phyloP scores from a whole-genome alignment of 2,888 invertebrate species.

The Platycheirus albimanus region DNA sequence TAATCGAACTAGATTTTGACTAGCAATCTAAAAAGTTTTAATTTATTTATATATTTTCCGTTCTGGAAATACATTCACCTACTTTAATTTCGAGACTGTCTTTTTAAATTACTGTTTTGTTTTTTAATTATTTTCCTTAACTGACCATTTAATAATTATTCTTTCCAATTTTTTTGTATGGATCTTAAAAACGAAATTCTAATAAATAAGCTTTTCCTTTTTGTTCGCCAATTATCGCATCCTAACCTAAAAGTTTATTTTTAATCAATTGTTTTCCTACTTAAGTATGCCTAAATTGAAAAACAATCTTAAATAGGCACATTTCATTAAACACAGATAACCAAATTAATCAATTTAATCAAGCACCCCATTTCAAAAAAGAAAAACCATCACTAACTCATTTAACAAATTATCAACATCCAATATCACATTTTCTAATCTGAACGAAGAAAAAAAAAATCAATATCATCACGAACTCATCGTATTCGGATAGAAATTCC shows the following conservation, averaged over 20 bases:
- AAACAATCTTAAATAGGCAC: not conserved
- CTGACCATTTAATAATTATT: too few relatives aligned
- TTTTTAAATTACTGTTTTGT: too few relatives aligned
- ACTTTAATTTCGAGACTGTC: too few relatives aligned
- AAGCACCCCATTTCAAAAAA: not conserved
- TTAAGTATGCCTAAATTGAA: conserved; percentile 21
- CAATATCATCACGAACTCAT: conserved; percentile 17
- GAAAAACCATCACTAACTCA: conserved; percentile 57
- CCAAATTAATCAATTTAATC: conserved; percentile 7
- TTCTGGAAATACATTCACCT: too few relatives aligned
- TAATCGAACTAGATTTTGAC: too few relatives aligned
- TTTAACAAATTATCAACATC: conserved; percentile 63
- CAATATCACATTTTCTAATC: conserved; percentile 14
- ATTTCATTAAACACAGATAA: conserved; percentile 3
- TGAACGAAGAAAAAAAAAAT: not conserved
- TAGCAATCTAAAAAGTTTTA: too few relatives aligned
- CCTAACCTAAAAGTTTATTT: not conserved
- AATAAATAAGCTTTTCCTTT: too few relatives aligned
- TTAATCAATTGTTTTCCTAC: not conserved
- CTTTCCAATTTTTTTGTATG: too few relatives aligned
- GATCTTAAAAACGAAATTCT: too few relatives aligned
- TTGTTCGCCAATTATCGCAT: too few relatives aligned
- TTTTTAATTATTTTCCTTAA: too few relatives aligned
- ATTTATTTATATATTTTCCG: too few relatives aligned
- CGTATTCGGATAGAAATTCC: not conserved